Conservation (phyloP, 2,797 vertebrate species). For the Periparus ater region DNA sequence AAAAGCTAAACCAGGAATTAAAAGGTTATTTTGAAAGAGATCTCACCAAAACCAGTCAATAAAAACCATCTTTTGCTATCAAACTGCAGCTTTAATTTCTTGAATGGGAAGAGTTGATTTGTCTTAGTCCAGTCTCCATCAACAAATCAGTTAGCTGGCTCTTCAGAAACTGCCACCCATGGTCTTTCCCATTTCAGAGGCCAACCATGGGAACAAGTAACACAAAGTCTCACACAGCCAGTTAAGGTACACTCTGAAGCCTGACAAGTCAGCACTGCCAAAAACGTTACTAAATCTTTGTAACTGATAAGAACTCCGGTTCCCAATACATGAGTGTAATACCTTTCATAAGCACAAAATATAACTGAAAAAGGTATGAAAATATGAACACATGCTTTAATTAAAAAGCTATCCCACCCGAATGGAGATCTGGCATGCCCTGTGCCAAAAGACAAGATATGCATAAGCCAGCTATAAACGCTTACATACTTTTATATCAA, state of each 20-base stretch:
- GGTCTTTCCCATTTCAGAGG: background rate
- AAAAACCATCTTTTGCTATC: background rate
- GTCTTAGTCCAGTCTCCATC: background rate
- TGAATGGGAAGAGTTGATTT: background rate
- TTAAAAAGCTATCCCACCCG: slow-evolving; percentile 5
- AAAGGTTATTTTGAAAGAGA: background rate
- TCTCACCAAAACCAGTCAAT: background rate
- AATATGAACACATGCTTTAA: background rate
- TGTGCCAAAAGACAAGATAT: background rate
- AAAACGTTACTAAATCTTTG: background rate
- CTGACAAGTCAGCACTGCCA: background rate
- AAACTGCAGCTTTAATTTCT: background rate
- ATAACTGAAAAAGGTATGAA: background rate
- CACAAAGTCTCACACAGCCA: background rate
- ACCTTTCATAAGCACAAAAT: background rate
- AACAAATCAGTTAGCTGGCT: background rate
- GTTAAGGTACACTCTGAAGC: background rate
- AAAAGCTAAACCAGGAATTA: background rate
- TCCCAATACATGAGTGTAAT: background rate
- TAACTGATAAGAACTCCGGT: background rate
- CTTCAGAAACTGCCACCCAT: background rate
- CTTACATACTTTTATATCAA: background rate
- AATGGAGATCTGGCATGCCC: background rate
- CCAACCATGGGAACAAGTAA: background rate
- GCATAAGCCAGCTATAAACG: background rate